These are phyloP conservation scores for Gyps fulvus DNA, from an alignment of 2,113 vertebrate genomes.

Conservation along the genomic window DNA sequence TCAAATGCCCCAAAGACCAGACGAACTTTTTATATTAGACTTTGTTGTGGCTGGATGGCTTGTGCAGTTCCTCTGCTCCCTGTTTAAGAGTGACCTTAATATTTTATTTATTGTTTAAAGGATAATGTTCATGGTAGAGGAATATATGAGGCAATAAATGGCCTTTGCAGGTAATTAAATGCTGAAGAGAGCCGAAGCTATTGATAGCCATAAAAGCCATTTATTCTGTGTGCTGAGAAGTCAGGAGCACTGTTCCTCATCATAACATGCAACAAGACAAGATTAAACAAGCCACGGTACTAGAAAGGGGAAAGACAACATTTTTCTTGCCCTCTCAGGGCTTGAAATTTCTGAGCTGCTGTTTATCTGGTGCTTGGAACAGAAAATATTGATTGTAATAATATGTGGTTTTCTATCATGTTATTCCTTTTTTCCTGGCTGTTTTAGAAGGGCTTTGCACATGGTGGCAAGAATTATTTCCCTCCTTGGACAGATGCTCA, in stretches of 20 bases:
- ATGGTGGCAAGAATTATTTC: neutral
- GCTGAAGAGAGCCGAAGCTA: conserved; percentile 28
- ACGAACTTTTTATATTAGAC: conserved; percentile 30
- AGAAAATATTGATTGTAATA: conserved; percentile 28
- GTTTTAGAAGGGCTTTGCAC: neutral
- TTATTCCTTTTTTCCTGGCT: neutral
- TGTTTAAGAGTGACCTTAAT: conserved; percentile 63
- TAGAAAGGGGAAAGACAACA: neutral
- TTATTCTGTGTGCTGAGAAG: conserved; percentile 40
- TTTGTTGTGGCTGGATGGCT: conserved; percentile 33
- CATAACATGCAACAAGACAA: conserved; percentile 23
- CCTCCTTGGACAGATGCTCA: neutral
- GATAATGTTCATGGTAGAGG: conserved; percentile 54
- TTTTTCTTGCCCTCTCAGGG: conserved; percentile 41
- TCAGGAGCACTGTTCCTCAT: neutral
- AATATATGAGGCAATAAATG: conserved; percentile 73
- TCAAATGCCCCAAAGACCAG: neutral
- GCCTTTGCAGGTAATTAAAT: conserved; percentile 70
- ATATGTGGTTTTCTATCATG: neutral
- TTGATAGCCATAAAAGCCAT: conserved; percentile 62
- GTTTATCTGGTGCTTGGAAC: conserved; percentile 22
- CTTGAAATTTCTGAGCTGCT: conserved; percentile 15
- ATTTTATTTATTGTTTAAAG: conserved; percentile 71
- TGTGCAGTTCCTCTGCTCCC: neutral
- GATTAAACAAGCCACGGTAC: conserved; percentile 5